Conservation (phyloP, 2,797 vertebrate genomes). For the Brachyalestes nurse region DNA sequence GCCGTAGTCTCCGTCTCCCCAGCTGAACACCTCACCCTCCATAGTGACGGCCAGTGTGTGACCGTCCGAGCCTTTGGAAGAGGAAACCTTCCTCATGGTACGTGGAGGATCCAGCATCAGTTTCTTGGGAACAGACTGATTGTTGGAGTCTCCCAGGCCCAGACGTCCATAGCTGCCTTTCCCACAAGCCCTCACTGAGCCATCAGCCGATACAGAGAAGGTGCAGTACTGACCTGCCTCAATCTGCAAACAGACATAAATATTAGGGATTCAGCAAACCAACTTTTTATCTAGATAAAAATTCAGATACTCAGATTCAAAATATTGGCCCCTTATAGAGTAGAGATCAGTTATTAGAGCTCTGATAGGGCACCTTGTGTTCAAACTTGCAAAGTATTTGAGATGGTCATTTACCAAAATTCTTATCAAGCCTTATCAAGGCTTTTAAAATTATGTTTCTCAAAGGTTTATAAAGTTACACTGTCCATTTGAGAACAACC, state of each 20-base stretch:
- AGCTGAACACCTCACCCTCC: constrained; percentile 85
- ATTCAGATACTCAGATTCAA: too few species aligned
- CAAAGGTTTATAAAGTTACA: too few species aligned
- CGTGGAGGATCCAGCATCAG: constrained; percentile 82
- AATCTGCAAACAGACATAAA: constrained; percentile 68
- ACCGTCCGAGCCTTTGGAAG: constrained; percentile 84
- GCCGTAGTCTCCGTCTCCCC: constrained; percentile 85
- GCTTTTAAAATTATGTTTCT: too few species aligned
- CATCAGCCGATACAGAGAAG: constrained; percentile 82
- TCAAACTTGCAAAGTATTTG: too few species aligned
- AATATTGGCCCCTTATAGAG: too few species aligned
- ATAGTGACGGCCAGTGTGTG: constrained; percentile 84
- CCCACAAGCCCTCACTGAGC: constrained; percentile 82
- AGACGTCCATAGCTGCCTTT: constrained; percentile 85
- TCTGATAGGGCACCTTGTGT: too few species aligned
- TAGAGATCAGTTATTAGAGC: too few species aligned
- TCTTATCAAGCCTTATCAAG: too few species aligned
- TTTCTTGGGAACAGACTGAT: constrained; percentile 84
- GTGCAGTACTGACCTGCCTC: constrained; percentile 87
- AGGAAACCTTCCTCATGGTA: constrained; percentile 82
- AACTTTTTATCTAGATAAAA: background rate
- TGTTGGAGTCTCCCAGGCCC: constrained; percentile 85
- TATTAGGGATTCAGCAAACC: background rate
- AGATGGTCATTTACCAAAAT: too few species aligned
- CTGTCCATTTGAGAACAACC: too few species aligned